These are phyloP conservation scores for Pangasianodon hypophthalmus DNA, from an alignment of 2,113 vertebrate species.

Conservation along the genomic window DNA sequence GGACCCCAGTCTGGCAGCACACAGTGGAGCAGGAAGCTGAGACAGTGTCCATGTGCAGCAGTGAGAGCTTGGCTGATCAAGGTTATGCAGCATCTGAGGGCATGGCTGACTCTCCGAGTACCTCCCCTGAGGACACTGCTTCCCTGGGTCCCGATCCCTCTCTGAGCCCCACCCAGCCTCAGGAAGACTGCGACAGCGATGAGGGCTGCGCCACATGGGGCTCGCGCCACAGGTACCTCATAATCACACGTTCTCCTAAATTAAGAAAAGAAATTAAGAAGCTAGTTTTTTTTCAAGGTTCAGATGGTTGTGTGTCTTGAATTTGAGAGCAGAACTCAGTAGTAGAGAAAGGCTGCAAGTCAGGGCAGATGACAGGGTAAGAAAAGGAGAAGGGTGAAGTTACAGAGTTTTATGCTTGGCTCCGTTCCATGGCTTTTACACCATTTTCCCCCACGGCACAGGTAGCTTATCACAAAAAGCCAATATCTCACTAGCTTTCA, in stretches of 20 bases:
- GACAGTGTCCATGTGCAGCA: slow-evolving; percentile 80
- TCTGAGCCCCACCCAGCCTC: slow-evolving; percentile 30
- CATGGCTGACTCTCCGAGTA: slow-evolving; percentile 81
- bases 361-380: not conserved
- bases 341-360: not conserved
- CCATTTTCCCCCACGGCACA: not conserved
- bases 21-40: slow-evolving; percentile 77
- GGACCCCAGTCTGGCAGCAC: slow-evolving; percentile 76
- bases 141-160: slow-evolving; percentile 65
- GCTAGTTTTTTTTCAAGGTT: not conserved
- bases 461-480: not conserved
- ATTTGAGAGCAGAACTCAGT: not conserved
- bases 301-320: not conserved
- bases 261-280: not conserved
- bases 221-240: slow-evolving; percentile 68
- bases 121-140: slow-evolving; percentile 76
- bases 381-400: not conserved
- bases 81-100: slow-evolving; percentile 84
- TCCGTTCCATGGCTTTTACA: not conserved
- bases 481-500: not conserved
- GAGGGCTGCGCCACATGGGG: slow-evolving; percentile 70
- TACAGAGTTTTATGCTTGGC: not conserved
- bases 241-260: not conserved
- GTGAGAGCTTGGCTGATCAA: slow-evolving; percentile 74
- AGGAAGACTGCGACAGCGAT: slow-evolving; percentile 67